phyloP scores from a whole-genome alignment of 2,888 invertebrate species.

The Syrista parreyssii region DNA sequence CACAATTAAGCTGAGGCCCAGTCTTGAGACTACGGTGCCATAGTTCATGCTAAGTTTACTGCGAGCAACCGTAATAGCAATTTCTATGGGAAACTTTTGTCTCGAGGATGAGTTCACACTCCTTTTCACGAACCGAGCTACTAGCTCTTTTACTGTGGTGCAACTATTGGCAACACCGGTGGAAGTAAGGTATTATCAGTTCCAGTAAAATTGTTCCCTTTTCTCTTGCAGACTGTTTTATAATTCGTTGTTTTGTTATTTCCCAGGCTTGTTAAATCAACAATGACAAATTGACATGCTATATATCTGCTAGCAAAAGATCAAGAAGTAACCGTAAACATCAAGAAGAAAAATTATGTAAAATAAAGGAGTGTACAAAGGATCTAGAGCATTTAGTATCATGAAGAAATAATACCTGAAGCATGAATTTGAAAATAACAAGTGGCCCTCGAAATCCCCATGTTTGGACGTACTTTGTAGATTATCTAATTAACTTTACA shows the following conservation, averaged over 20 bases:
- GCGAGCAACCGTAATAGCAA: background rate
- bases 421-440: background rate
- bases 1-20: background rate
- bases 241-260: background rate
- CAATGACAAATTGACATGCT: background rate
- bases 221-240: background rate
- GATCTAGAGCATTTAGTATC: background rate
- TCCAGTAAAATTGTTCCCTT: background rate
- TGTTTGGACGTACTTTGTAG: background rate
- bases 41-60: background rate
- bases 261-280: background rate
- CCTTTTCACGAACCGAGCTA: background rate
- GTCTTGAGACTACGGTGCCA: background rate
- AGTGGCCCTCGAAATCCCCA: background rate
- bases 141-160: background rate
- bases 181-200: background rate
- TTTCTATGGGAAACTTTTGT: background rate
- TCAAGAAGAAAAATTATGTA: too few species aligned
- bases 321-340: too few species aligned
- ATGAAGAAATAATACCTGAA: background rate
- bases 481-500: slow-evolving; percentile 6
- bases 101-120: background rate
- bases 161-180: background rate
- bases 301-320: background rate
- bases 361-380: background rate